Evolutionary conservation across 2,797 vertebrate species (phyloP).

Genomic region (Poecilia picta): DNA sequence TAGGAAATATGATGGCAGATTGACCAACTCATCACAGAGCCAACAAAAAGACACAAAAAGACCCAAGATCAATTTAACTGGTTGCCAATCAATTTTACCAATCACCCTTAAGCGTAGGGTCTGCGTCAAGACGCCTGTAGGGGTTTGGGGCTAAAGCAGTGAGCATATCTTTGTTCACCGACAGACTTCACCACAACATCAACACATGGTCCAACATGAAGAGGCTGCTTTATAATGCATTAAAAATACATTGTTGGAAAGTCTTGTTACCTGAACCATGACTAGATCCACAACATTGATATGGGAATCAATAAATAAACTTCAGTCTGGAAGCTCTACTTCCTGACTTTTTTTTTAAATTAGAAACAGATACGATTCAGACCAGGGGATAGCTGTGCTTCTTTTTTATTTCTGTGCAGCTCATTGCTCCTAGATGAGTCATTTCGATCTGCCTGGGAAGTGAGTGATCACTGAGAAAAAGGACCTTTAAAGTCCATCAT

Average conservation of each 20-base stretch:
- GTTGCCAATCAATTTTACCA: neutral
- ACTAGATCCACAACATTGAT: neutral
- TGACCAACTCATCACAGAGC: neutral
- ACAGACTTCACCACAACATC: neutral
- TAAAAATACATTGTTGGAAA: conserved; percentile 6
- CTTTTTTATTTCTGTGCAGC: neutral
- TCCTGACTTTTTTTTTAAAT: neutral
- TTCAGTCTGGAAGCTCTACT: neutral
- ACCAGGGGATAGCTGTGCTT: neutral
- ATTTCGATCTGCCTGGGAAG: neutral
- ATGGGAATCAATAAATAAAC: neutral
- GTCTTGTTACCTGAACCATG: neutral
- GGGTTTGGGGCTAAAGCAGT: neutral
- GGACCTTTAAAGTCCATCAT: neutral
- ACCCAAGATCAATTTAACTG: neutral
- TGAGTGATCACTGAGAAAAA: neutral
- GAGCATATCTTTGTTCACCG: neutral
- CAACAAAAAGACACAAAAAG: neutral
- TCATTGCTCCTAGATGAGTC: neutral
- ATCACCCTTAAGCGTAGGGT: neutral
- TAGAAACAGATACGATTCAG: neutral
- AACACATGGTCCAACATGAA: neutral
- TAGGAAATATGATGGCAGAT: neutral
- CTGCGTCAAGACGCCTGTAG: neutral
- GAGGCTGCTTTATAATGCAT: neutral